phyloP scores from a whole-genome alignment of 2,797 vertebrate genomes.

The Cossypha polioptera region DNA sequence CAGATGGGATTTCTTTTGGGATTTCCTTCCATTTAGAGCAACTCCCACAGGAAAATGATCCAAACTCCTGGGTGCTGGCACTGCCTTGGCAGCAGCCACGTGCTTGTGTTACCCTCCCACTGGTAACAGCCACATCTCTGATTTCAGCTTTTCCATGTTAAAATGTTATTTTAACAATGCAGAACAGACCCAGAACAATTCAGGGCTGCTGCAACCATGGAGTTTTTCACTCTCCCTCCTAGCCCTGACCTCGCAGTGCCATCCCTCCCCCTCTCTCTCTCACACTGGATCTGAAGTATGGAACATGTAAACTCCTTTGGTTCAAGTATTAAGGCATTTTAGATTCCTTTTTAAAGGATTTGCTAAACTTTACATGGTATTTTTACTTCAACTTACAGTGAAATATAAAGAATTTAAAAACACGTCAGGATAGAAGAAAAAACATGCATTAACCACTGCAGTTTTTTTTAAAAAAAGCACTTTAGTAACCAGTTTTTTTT shows the following conservation, averaged over 20 bases:
- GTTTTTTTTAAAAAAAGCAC: conserved; percentile 52
- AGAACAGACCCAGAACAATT: neutral
- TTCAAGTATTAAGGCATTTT: conserved; percentile 83
- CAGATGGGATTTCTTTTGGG: neutral
- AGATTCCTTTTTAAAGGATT: conserved; percentile 72
- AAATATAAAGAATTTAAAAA: conserved; percentile 77
- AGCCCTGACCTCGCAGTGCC: neutral
- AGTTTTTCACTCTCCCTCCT: neutral
- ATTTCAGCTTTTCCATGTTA: fast-evolving
- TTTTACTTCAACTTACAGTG: conserved; percentile 63
- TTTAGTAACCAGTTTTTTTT: conserved; percentile 30
- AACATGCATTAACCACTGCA: conserved; percentile 74
- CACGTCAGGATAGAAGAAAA: conserved; percentile 62
- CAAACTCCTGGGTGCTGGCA: neutral
- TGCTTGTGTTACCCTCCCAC: fast-evolving
- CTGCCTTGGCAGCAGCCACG: neutral
- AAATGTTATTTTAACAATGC: neutral
- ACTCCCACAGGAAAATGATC: neutral
- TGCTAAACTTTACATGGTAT: conserved; percentile 53
- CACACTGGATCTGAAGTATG: conserved; percentile 3
- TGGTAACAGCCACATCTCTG: neutral
- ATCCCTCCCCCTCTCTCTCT: neutral
- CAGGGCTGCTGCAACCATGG: neutral
- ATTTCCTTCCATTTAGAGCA: neutral
- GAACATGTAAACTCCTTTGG: conserved; percentile 78